A percentile compares a stretch with the other conserved stretches of the same genome.
Conservation (phyloP, 2,113 vertebrate genomes). For the Lota lota region DNA sequence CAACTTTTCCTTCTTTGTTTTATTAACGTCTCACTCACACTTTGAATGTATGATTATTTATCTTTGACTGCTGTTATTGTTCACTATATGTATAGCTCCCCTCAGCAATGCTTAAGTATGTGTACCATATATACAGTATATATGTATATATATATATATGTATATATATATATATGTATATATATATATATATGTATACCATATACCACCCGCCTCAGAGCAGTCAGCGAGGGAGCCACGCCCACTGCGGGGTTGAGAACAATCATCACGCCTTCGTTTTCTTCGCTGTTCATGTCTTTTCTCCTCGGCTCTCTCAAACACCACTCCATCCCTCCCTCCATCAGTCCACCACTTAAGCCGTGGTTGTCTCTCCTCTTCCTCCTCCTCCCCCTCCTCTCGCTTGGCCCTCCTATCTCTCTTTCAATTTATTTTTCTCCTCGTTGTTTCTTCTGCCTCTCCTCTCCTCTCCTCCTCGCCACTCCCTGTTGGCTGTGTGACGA, state of each 20-base stretch:
- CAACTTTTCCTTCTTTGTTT: not conserved
- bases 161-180: no score
- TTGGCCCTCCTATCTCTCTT: not conserved
- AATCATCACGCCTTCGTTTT: constrained; percentile 24
- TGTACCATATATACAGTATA: not conserved
- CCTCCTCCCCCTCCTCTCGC: not conserved
- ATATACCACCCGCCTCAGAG: no score
- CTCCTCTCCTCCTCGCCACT: constrained; percentile 49
- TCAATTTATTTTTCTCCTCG: constrained; percentile 3
- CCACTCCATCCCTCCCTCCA: constrained; percentile 11
- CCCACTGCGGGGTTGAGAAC: no score
- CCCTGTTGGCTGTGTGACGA: constrained; percentile 40
- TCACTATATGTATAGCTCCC: no score
- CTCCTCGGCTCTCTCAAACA: constrained; percentile 7
- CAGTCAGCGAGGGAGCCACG: no score
- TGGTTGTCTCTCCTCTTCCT: not conserved
- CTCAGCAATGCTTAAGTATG: not conserved
- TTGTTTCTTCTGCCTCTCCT: constrained; percentile 19
- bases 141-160: no score
- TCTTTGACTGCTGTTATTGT: no score
- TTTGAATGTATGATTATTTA: no score
- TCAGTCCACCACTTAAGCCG: not conserved
- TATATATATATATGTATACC: no score
- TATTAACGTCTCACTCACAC: no score
- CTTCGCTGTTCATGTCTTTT: not conserved